Percentiles rank a stretch among this genome's conserved stretches.
Evolutionary conservation across 2,113 vertebrate genomes (phyloP).

Genomic region (Ammodytes marinus): DNA sequence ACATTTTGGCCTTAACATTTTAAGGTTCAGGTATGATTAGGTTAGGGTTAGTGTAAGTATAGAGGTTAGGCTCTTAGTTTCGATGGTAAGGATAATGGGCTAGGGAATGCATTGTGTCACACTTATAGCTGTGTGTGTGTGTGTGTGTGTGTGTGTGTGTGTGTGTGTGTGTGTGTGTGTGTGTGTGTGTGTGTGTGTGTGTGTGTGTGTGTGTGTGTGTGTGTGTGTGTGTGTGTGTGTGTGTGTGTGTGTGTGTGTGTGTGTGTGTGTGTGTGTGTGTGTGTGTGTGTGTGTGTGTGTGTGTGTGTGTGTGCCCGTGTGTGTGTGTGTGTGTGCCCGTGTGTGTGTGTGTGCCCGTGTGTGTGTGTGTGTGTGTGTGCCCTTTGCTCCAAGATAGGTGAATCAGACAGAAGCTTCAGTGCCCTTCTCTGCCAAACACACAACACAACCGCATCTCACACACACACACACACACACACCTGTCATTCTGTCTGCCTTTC

Average conservation of each 20-base stretch:
- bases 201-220: neutral
- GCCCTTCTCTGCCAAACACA: slow-evolving; percentile 28
- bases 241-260: neutral
- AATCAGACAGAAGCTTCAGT: slow-evolving; percentile 52
- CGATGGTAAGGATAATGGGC: no score
- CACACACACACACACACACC: slow-evolving; percentile 10
- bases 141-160: neutral
- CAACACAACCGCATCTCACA: slow-evolving; percentile 24
- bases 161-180: slow-evolving; percentile 4
- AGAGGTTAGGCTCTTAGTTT: no score
- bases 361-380: slow-evolving; percentile 36
- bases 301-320: slow-evolving; percentile 43
- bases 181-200: slow-evolving; percentile 32
- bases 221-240: slow-evolving; percentile 36
- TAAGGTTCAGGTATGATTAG: no score
- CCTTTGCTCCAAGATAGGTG: slow-evolving; percentile 62
- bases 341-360: neutral
- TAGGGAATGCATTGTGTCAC: no score
- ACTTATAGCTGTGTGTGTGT: neutral
- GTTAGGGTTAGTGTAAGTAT: no score
- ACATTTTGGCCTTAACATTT: no score
- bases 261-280: slow-evolving; percentile 33
- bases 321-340: neutral
- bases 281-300: neutral
- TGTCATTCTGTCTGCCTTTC: slow-evolving; percentile 63